Base-by-base conservation (phyloP, 2,113 vertebrate species). In the Callopanchax toddi region DNA sequence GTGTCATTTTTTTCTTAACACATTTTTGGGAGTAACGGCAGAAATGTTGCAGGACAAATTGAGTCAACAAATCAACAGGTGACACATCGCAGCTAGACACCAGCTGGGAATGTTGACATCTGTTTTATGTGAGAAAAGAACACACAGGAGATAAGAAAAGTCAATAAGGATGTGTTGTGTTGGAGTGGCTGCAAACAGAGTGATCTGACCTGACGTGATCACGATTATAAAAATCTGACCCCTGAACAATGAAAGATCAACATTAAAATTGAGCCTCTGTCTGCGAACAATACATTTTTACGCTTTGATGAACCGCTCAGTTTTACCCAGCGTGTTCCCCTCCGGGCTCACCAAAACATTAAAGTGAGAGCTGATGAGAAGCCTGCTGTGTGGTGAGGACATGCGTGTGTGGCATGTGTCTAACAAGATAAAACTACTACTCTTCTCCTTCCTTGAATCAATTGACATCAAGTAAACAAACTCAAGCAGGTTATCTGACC, bases 151-250 rank as follows among this genome's bases (percentile, higher is more conserved):
- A 67, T 65, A 63, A 62, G 54, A 51, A 39, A 25, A 2, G 44
- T 70, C 48, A 73, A 83, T 68, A 77, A 17, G 48, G 58, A 69
- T 60, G 39, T 71, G 57, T 11, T 60, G 39, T 71, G 57, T 11
- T 29, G 29, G 51, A 66, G 56, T 36, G 59, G 18, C 42, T 68
- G 15, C 16, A 48, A 53, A 21, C 22, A 6, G n/a, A 15, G 11
- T 4, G 13, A 32, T 6, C 50, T 36, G 50, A 34, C 29, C 29
- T 9, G 3, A 48, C 36, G 11, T 15, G 21, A 11, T 1, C 17
- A 34, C 5, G 22, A n/a, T 17, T 10, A 36, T 0, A n/a, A 4
- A 23, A 25, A 2, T 15, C 21, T 34, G 9, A 42, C 42, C 40
- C 29, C 32, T 22, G n/a, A 29, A 18, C 11, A 18, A 11, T 16